Evolutionary conservation across 1,140 invertebrate genomes (phyloP).

Genomic region (Sitodiplosis mosellana): DNA sequence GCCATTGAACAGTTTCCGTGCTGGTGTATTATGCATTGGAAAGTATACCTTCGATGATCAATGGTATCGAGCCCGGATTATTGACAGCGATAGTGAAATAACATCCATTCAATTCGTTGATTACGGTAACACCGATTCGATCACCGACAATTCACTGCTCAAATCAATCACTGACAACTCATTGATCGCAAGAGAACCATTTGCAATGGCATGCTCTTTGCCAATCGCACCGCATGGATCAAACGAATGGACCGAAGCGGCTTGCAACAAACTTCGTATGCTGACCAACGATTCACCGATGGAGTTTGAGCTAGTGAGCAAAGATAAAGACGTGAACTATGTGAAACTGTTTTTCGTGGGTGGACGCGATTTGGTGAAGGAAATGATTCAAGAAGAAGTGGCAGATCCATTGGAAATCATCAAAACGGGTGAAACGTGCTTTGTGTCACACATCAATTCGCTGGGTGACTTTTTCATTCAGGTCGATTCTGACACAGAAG

Average conservation of each 20-base stretch:
- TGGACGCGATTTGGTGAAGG: constrained; percentile 34
- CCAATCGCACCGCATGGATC: constrained; percentile 39
- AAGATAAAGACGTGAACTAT: constrained; percentile 13
- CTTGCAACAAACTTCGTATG: constrained; percentile 35
- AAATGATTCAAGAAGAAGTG: constrained; percentile 32
- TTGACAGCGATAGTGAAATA: constrained; percentile 46
- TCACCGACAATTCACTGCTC: constrained; percentile 36
- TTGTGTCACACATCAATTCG: constrained; percentile 44
- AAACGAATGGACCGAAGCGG: constrained; percentile 43
- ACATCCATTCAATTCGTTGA: constrained; percentile 65
- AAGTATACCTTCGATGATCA: constrained; percentile 47
- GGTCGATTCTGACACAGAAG: constrained; percentile 35
- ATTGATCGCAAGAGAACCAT: constrained; percentile 30
- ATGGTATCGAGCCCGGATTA: constrained; percentile 68
- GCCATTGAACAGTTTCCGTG: constrained; percentile 32
- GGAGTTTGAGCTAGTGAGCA: constrained; percentile 30
- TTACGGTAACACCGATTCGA: constrained; percentile 58
- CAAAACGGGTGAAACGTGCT: constrained; percentile 32
- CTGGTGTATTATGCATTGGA: constrained; percentile 48
- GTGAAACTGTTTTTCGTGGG: constrained; percentile 33
- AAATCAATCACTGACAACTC: constrained; percentile 34
- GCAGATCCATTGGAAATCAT: constrained; percentile 29
- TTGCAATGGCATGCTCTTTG: constrained; percentile 40
- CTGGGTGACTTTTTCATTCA: constrained; percentile 53
- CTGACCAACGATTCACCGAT: constrained; percentile 23